Evolutionary conservation across 2,888 invertebrate species (phyloP).

Genomic region (Noctua janthe): DNA sequence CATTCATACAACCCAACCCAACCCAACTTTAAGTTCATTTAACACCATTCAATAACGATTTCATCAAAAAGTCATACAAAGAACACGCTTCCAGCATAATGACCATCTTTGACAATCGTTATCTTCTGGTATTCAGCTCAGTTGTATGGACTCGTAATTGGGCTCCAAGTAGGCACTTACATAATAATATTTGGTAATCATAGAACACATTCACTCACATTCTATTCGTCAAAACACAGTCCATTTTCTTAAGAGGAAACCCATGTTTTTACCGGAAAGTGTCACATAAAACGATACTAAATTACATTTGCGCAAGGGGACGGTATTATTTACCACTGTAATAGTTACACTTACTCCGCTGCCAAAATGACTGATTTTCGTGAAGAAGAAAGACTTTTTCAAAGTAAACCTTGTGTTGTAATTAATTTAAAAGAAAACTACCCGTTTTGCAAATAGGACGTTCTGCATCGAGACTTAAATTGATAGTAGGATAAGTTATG

Average conservation of each 20-base stretch:
- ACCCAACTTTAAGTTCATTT: too few species aligned
- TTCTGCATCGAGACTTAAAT: background rate
- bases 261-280: slow-evolving; percentile 51
- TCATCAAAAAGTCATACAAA: too few species aligned
- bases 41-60: too few species aligned
- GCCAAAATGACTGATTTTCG: background rate
- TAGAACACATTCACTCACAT: slow-evolving; percentile 36
- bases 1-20: too few species aligned
- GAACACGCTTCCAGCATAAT: too few species aligned
- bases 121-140: background rate
- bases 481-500: background rate
- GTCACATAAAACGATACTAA: slow-evolving; percentile 60
- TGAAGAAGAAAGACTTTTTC: background rate
- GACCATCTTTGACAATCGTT: background rate
- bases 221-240: slow-evolving; percentile 47
- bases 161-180: slow-evolving; percentile 5
- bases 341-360: slow-evolving; percentile 28
- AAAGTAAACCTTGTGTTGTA: background rate
- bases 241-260: slow-evolving; percentile 59
- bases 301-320: slow-evolving; percentile 53
- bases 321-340: slow-evolving; percentile 51
- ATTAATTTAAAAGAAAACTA: background rate
- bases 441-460: background rate
- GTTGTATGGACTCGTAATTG: background rate
- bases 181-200: slow-evolving; percentile 40